phyloP scores from a whole-genome alignment of 2,113 vertebrate genomes.

The Plotosus lineatus region DNA sequence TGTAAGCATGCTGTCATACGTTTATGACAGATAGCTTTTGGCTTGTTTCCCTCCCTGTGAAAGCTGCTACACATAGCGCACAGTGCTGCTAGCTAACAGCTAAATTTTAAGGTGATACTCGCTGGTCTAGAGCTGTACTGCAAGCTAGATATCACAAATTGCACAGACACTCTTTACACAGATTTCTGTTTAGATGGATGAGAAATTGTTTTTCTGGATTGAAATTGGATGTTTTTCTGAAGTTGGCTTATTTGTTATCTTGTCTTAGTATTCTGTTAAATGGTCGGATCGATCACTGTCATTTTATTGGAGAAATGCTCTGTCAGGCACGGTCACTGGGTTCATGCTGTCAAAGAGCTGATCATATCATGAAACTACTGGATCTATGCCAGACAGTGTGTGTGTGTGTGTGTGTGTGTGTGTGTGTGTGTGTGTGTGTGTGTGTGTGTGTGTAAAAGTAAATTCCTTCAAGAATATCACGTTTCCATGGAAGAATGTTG shows the following conservation, averaged over 20 bases:
- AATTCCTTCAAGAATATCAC: constrained; percentile 13
- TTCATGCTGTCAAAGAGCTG: constrained; percentile 37
- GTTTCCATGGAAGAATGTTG: constrained; percentile 8
- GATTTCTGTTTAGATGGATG: too few species aligned
- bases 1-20: too few species aligned
- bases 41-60: too few species aligned
- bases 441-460: constrained; percentile 37
- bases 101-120: too few species aligned
- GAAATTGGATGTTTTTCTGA: too few species aligned
- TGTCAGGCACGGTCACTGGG: constrained; percentile 21
- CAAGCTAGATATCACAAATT: too few species aligned
- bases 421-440: constrained; percentile 41
- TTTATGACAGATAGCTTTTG: too few species aligned
- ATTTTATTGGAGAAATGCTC: constrained; percentile 53
- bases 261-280: constrained; percentile 49
- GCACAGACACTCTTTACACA: too few species aligned
- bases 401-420: constrained; percentile 36
- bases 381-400: constrained; percentile 54
- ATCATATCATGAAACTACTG: constrained; percentile 10
- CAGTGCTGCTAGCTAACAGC: too few species aligned
- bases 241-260: constrained; percentile 22
- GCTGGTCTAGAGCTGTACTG: too few species aligned
- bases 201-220: too few species aligned
- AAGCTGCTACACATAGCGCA: too few species aligned
- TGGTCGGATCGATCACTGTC: constrained; percentile 45